phyloP scores from a whole-genome alignment of 2,113 vertebrate genomes.

The Neotragus moschatus region DNA sequence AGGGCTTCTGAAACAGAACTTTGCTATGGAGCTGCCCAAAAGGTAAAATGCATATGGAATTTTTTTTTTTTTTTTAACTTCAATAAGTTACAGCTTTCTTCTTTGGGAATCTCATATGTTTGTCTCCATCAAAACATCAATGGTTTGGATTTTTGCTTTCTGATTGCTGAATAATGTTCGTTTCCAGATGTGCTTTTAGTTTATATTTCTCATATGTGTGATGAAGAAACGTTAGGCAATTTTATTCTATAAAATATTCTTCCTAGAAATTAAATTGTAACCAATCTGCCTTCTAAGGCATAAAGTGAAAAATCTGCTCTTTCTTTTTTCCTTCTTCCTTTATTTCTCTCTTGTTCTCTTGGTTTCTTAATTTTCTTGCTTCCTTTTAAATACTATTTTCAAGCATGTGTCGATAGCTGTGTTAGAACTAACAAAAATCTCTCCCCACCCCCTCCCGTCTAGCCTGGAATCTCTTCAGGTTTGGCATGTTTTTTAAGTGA shows the following conservation, averaged over 20 bases:
- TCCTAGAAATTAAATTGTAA: slow-evolving; percentile 65
- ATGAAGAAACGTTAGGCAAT: slow-evolving; percentile 5
- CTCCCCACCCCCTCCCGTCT: background rate
- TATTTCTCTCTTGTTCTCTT: background rate
- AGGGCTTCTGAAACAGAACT: slow-evolving; percentile 66
- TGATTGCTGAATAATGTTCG: slow-evolving; percentile 51
- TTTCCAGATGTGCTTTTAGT: slow-evolving; percentile 64
- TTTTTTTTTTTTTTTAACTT: slow-evolving; percentile 50
- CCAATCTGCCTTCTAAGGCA: slow-evolving; percentile 41
- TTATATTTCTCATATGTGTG: slow-evolving; percentile 43
- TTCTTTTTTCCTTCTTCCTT: background rate
- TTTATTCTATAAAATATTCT: slow-evolving; percentile 58
- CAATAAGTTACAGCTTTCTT: slow-evolving; percentile 60
- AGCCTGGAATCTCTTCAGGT: slow-evolving; percentile 47
- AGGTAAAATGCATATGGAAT: slow-evolving; percentile 67
- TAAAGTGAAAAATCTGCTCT: slow-evolving; percentile 3
- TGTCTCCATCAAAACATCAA: slow-evolving; percentile 51
- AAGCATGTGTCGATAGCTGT: slow-evolving; percentile 55
- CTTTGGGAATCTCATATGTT: slow-evolving; percentile 46
- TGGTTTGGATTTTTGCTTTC: slow-evolving; percentile 65
- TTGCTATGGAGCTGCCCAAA: slow-evolving; percentile 51
- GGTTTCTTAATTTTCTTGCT: background rate
- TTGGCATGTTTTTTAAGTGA: slow-evolving; percentile 54
- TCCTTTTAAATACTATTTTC: background rate
- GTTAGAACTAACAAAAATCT: slow-evolving; percentile 59